A percentile compares a stretch with the other conserved stretches of the same genome.
Evolutionary conservation across 2,888 invertebrate genomes (phyloP).

Genomic region (Epinotia bilunana): DNA sequence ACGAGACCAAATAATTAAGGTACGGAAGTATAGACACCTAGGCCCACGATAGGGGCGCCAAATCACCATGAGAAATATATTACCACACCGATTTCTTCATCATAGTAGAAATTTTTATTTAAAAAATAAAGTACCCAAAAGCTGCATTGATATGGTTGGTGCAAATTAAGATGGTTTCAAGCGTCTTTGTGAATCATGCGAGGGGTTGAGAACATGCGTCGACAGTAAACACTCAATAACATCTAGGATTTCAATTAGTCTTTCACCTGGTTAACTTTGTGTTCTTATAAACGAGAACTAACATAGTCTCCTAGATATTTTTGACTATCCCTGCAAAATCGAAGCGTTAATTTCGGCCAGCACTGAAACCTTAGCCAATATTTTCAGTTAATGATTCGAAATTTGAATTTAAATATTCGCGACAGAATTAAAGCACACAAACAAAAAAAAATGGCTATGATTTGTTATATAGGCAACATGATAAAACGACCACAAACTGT

Average conservation of each 20-base stretch:
- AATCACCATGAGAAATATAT: slow-evolving; percentile 71
- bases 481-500: slow-evolving; percentile 54
- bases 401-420: background rate
- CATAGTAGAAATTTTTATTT: slow-evolving; percentile 61
- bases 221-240: slow-evolving; percentile 51
- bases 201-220: slow-evolving; percentile 59
- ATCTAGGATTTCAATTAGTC: slow-evolving; percentile 47
- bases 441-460: slow-evolving; percentile 25
- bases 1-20: slow-evolving; percentile 25
- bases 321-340: slow-evolving; percentile 30
- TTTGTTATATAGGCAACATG: slow-evolving; percentile 3
- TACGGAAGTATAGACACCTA: slow-evolving; percentile 64
- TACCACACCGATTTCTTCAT: slow-evolving; percentile 81
- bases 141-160: slow-evolving; percentile 64
- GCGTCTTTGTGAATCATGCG: slow-evolving; percentile 66
- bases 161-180: slow-evolving; percentile 69
- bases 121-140: slow-evolving; percentile 65
- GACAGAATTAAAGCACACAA: background rate
- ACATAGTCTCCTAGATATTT: slow-evolving; percentile 28
- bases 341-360: slow-evolving; percentile 38
- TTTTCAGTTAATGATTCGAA: slow-evolving; percentile 3
- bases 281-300: background rate
- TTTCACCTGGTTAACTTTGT: background rate
- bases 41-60: slow-evolving; percentile 79
- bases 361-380: slow-evolving; percentile 36